Percentiles rank a stretch among this genome's conserved stretches.
Evolutionary conservation across 2,797 vertebrate species (phyloP).

Genomic region (Sarcophilus harrisii): DNA sequence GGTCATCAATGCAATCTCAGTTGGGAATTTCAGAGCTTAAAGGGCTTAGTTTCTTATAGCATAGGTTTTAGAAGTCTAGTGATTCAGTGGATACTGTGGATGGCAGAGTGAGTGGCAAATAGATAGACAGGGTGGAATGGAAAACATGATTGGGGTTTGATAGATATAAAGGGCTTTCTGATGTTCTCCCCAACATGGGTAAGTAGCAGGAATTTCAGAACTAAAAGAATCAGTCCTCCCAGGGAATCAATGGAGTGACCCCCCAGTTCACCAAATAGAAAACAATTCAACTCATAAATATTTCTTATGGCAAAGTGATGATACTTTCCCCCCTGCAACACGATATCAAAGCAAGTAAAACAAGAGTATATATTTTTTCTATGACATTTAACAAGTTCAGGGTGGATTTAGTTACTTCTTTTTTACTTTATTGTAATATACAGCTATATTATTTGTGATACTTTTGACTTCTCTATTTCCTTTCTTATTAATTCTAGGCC

Average conservation of each 20-base stretch:
- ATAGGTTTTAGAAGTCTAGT: neutral
- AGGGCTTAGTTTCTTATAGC: neutral
- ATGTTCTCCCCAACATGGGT: neutral
- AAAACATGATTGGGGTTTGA: neutral
- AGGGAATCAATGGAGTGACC: neutral
- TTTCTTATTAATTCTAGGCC: slow-evolving; percentile 67
- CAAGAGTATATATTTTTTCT: neutral
- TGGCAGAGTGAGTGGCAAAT: neutral
- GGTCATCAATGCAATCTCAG: neutral
- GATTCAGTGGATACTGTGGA: neutral
- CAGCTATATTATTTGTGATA: slow-evolving; percentile 46
- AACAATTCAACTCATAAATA: neutral
- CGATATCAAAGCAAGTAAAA: slow-evolving; percentile 1
- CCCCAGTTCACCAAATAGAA: neutral
- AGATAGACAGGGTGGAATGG: neutral
- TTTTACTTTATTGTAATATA: slow-evolving; percentile 28
- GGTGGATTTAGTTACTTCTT: neutral
- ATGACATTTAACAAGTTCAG: neutral
- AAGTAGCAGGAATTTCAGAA: neutral
- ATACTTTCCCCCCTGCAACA: neutral
- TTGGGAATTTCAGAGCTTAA: neutral
- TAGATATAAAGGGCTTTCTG: neutral
- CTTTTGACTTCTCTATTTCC: slow-evolving; percentile 67
- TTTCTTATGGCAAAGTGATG: neutral
- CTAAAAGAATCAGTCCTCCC: neutral